Percentiles rank a stretch among this genome's conserved stretches.
Evolutionary conservation across 2,888 invertebrate species (phyloP).

Genomic region (Athalia circularis): DNA sequence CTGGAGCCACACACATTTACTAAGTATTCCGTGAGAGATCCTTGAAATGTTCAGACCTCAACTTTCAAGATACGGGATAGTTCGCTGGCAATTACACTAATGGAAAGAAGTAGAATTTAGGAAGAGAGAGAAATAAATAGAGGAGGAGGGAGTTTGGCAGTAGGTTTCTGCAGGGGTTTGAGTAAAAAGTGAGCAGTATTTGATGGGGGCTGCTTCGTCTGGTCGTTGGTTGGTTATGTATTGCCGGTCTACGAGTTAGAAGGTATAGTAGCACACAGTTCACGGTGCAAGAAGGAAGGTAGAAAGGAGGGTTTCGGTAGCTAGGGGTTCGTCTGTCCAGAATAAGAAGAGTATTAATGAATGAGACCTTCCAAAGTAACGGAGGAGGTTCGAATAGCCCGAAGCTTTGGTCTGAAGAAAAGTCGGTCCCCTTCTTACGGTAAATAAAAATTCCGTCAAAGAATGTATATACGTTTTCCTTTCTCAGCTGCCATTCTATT

Average conservation of each 20-base stretch:
- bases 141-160: conserved; percentile 39
- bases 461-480: neutral
- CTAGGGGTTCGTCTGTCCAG: conserved; percentile 60
- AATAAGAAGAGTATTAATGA: conserved; percentile 70
- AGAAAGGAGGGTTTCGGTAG: conserved; percentile 3
- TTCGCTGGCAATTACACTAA: conserved; percentile 73
- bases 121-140: conserved; percentile 48
- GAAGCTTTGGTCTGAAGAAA: neutral
- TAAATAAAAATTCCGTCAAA: conserved; percentile 27
- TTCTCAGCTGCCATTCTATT: too few species aligned
- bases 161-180: conserved; percentile 41
- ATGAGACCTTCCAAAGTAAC: conserved; percentile 54
- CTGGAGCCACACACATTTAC: neutral
- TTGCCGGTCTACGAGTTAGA: conserved; percentile 53
- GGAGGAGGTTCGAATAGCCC: neutral
- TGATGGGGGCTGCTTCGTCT: conserved; percentile 54
- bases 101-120: conserved; percentile 65
- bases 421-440: conserved; percentile 23
- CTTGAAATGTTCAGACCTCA: conserved; percentile 9
- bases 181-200: conserved; percentile 63
- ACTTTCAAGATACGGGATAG: conserved; percentile 66
- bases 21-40: neutral
- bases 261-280: conserved; percentile 47
- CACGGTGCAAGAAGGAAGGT: conserved; percentile 44
- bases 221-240: conserved; percentile 51